Evolutionary conservation across 2,113 vertebrate species (phyloP).

Genomic region (Rhinopomastus cyanomelas): DNA sequence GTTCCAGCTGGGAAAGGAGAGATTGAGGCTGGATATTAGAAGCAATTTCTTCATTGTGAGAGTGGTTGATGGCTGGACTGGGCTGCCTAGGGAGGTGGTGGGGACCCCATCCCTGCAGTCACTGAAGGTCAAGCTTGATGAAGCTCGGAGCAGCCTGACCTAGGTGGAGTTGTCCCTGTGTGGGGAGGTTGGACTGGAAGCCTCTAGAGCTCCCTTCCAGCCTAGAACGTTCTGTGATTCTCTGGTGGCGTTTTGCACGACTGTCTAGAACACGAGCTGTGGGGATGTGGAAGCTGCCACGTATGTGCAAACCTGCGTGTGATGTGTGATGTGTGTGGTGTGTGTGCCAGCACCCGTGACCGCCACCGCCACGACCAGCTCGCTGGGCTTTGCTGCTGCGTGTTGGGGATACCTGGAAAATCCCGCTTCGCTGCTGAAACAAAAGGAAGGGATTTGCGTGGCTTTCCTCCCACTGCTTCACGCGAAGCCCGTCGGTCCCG

Average conservation of each 20-base stretch:
- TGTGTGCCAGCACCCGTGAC: rapidly evolving
- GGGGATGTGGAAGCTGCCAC: background rate
- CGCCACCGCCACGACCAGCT: rapidly evolving
- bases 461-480: background rate
- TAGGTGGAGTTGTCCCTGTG: too few species aligned
- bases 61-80: too few species aligned
- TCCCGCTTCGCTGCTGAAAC: slow-evolving; percentile 39
- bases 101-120: too few species aligned
- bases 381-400: background rate
- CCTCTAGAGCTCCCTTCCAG: too few species aligned
- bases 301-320: background rate
- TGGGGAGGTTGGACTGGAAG: too few species aligned
- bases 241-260: background rate
- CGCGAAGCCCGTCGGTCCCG: slow-evolving; percentile 23
- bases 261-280: background rate
- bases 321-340: too few species aligned
- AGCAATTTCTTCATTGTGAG: background rate
- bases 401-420: slow-evolving; percentile 1
- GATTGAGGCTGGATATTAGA: too few species aligned
- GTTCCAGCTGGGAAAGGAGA: too few species aligned
- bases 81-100: too few species aligned
- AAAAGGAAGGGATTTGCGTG: slow-evolving; percentile 2
- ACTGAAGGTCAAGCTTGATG: too few species aligned
- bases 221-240: too few species aligned
- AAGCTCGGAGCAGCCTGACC: too few species aligned